Evolutionary conservation across 2,797 vertebrate species (phyloP), one percentile per base, ranked within the genome.

Genomic region (Glyptemys insculpta): DNA sequence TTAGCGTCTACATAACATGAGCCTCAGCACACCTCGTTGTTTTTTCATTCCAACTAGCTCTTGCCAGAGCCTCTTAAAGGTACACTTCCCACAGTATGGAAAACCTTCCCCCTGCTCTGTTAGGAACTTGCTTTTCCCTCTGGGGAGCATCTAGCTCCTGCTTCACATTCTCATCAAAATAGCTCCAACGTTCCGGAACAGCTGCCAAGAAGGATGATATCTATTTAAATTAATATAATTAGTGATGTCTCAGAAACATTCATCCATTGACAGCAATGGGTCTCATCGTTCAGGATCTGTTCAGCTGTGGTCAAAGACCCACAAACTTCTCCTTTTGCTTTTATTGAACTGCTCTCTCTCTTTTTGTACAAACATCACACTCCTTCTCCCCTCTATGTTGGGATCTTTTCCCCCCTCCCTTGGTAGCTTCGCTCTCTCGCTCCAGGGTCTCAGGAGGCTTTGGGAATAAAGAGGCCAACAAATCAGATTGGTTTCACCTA

Each of bases 401-500:
- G 76, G 92, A 96, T 76, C 21, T 91, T 79, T 91, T 79, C 4
- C 8, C 8, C 3, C 2, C 74, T 86, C 90, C 31, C 83, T 0
- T 3, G 59, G 85, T 65, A 92, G 29, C 52, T 95, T 84, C 52
- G 92, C 79, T 81, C 59, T 93, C 95, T 81, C 65, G 25, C 87
- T 93, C 72, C 89, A 90, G 79, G 87, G 82, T 95, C 91, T 94
- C 94, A 44, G 47, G 78, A 97, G 89, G 92, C 87, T 93, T 95
- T 93, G 82, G 82, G 84, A 95, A 96, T 92, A 97, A 96, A 95
- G n/a, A 95, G 27, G 18, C 86, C 91, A 92, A 94, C 90, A 97
- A 62, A 97, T 95, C 12, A 93, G 93, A 95, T 96, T 80, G 62
- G 95, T 96, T 93, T 93, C 95, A 93, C 72, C 1, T 5, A 47